Conservation (phyloP, 2,113 vertebrate species). For the Oncorhynchus kisutch region DNA sequence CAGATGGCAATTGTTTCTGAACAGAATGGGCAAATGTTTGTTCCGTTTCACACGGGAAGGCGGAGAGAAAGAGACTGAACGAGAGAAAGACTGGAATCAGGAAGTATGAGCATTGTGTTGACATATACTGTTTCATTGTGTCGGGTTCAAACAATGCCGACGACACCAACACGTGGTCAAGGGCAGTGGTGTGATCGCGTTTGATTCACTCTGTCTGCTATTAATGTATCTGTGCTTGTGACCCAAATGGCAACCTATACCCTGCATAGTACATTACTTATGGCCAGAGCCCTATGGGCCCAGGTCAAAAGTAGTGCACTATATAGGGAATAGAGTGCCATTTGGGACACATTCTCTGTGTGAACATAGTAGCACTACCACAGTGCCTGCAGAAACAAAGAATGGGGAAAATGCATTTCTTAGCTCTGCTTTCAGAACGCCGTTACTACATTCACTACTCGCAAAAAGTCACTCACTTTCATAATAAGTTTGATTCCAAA, state of each 20-base stretch:
- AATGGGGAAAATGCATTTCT: conserved; percentile 4
- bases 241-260: too few species aligned
- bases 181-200: conserved; percentile 22
- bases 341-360: not conserved
- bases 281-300: too few species aligned
- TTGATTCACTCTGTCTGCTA: conserved; percentile 12
- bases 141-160: conserved; percentile 43
- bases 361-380: not conserved
- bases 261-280: too few species aligned
- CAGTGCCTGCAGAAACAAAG: not conserved
- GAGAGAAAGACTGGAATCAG: conserved; percentile 47
- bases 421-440: conserved; percentile 38
- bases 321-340: too few species aligned
- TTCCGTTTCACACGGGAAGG: conserved; percentile 56
- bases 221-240: not conserved
- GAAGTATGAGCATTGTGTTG: conserved; percentile 53
- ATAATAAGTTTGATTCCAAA: conserved; percentile 66
- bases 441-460: conserved; percentile 11
- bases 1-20: conserved; percentile 48
- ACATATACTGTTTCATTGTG: conserved; percentile 59
- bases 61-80: conserved; percentile 36
- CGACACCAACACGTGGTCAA: conserved; percentile 34
- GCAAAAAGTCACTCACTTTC: conserved; percentile 53
- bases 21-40: conserved; percentile 52
- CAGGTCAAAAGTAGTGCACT: too few species aligned